These are phyloP conservation scores for Diadumene lineata DNA, from an alignment of 92 coral and sea anemone species.

Conservation along the genomic window DNA sequence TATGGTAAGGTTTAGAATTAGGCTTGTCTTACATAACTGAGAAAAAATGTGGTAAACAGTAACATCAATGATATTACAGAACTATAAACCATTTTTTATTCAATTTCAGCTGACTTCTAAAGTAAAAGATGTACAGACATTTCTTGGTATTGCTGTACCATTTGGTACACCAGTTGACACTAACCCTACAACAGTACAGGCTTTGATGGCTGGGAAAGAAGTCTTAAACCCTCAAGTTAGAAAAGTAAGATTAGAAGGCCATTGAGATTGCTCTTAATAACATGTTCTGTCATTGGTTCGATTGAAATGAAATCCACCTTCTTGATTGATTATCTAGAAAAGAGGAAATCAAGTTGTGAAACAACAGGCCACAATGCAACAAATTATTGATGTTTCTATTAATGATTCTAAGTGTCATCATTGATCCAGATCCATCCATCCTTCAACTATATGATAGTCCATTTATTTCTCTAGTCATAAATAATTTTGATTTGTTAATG, in stretches of 20 bases:
- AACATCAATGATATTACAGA: background rate
- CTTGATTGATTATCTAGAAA: too few species aligned
- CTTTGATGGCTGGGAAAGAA: slow-evolving; percentile 73
- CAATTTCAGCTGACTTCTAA: slow-evolving; percentile 50
- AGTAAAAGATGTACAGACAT: slow-evolving; percentile 66
- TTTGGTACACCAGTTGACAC: slow-evolving; percentile 90
- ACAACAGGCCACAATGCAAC: too few species aligned
- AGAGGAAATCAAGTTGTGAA: too few species aligned
- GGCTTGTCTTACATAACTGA: too few species aligned
- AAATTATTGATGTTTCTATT: too few species aligned
- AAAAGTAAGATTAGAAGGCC: slow-evolving; percentile 3
- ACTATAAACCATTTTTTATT: background rate
- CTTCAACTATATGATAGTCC: too few species aligned
- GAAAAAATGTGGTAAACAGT: too few species aligned
- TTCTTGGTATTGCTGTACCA: slow-evolving; percentile 75
- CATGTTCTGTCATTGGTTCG: background rate
- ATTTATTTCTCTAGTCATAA: too few species aligned
- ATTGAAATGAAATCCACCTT: too few species aligned
- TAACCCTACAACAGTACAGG: slow-evolving; percentile 69
- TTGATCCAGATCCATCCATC: too few species aligned
- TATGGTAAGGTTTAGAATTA: too few species aligned
- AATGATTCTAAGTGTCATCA: too few species aligned
- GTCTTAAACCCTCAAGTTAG: slow-evolving; percentile 42
- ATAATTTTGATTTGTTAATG: background rate
- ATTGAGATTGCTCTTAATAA: background rate